Evolutionary conservation across 2,113 vertebrate genomes (phyloP), one percentile per base, ranked within the genome.

Genomic region (Stigmatopora nigra): DNA sequence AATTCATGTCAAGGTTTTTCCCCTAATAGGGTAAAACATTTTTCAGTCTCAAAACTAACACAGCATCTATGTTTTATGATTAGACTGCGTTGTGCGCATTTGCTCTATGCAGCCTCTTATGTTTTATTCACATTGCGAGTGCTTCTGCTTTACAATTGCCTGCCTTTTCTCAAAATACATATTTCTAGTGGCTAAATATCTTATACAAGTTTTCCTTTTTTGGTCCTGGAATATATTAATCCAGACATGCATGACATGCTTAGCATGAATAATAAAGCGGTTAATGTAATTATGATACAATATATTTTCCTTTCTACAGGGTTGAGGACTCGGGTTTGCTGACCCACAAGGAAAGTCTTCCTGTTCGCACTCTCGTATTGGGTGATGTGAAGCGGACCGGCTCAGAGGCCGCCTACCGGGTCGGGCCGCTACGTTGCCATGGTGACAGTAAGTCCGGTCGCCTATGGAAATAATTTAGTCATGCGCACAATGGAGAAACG

Each of bases 311-410:
- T 6, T 8, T 3, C 19, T 58, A 47, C 83, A 98, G 96, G 95
- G 82, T 89, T 36, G 94, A 92, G 70, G 96, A 98, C 72, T 93
- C 93, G 0, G 95, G 94, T 48, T 79, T 93, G 36, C 88, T 98
- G 10, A 92, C 90, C 56, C 92, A 95, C 47, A 98, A 95, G 79
- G 93, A 96, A 10, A 93, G 89, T 72, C 88, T 98, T 45, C 96
- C 96, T 0, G 89, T 98, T 35, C 91, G 90, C 38, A 87, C 89
- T 67, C 87, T 98, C 52, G 88, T 94, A 61, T 85, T 98, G 70
- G 93, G 95, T 41, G 96, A 98, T 70, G 79, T 91, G 22, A 87
- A 88, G 65, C 92, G 94, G 75, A 85, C 89, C 0, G 91, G 90
- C 25, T 95, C 95, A 0, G 95, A 97, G 88, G 96, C 91, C 0